Evolutionary conservation across 1,140 invertebrate species (phyloP), one percentile per base, ranked within the genome.

Genomic region (Caenorhabditis remanei): DNA sequence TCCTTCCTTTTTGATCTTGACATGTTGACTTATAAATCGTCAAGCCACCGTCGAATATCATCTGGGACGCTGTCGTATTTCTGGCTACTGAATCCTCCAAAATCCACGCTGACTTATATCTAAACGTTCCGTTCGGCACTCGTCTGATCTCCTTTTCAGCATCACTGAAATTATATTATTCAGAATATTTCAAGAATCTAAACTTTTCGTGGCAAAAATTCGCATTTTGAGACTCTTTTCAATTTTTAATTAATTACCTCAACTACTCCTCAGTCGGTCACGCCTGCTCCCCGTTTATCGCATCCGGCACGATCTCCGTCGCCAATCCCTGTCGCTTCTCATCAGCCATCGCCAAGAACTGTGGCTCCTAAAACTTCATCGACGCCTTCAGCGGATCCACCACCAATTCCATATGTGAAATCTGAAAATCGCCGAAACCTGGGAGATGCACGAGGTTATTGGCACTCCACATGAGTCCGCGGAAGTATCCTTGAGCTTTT

Each of bases 201-300:
- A n/a, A n/a, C n/a, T n/a, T n/a, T n/a, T n/a, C n/a, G n/a, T n/a
- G n/a, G n/a, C n/a, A n/a, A n/a, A n/a, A n/a, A n/a, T n/a, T n/a
- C n/a, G n/a, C n/a, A n/a, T n/a, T n/a, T n/a, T n/a, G n/a, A n/a
- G n/a, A n/a, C n/a, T n/a, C n/a, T n/a, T n/a, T n/a, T n/a, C n/a
- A n/a, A n/a, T n/a, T n/a, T n/a, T n/a, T n/a, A n/a, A n/a, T n/a
- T n/a, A n/a, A n/a, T n/a, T n/a, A n/a, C 82, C 98, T 94, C 94
- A 98, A 96, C 92, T 97, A 83, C 13, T 88, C 61, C 53, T 85
- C 41, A 43, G 87, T 83, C 19, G 87, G 87, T 84, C 87, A 88
- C 11, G 87, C 98, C 94, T 98, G 97, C 93, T 99, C 97, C 19
- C 95, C 96, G 93, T 98, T 96, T 96, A 98, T 96, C 46, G 95